phyloP scores from a whole-genome alignment of 2,797 vertebrate species.

The Gila robusta region DNA sequence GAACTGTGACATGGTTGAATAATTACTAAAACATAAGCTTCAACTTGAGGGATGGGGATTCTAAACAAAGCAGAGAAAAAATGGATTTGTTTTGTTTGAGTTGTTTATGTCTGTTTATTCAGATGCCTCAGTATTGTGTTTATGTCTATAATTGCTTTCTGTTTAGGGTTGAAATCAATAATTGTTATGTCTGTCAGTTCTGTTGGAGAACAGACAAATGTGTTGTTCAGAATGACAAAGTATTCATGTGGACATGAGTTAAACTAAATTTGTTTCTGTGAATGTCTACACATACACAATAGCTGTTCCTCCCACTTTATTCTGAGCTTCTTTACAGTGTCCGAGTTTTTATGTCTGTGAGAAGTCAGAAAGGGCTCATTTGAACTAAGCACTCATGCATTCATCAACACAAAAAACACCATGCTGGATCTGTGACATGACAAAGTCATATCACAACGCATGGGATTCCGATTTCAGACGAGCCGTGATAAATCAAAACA shows the following conservation, averaged over 20 bases:
- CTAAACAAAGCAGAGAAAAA: conserved; percentile 11
- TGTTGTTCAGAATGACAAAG: not conserved
- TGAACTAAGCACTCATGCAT: conserved; percentile 45
- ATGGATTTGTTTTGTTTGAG: conserved; percentile 1
- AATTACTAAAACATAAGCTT: not conserved
- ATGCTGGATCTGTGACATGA: conserved; percentile 69
- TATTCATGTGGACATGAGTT: conserved; percentile 1
- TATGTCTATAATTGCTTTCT: conserved; percentile 29
- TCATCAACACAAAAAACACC: conserved; percentile 62
- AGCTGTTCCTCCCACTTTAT: not conserved
- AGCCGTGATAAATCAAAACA: conserved; percentile 68
- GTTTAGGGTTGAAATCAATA: conserved; percentile 5
- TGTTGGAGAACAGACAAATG: not conserved
- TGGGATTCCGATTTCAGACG: conserved; percentile 69
- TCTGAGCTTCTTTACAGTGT: conserved; percentile 54
- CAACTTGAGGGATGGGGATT: conserved; percentile 10
- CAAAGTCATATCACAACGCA: conserved; percentile 58
- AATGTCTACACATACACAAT: not conserved
- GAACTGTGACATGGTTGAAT: conserved; percentile 14
- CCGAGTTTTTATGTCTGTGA: not conserved
- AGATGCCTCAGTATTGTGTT: not conserved
- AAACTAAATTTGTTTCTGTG: not conserved
- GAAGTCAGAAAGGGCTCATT: not conserved
- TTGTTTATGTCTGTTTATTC: conserved; percentile 33
- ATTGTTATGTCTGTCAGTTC: conserved; percentile 34